Percentiles rank a stretch among this genome's conserved stretches.
Conservation (phyloP, 2,888 invertebrate genomes). For the Melanostoma scalare region DNA sequence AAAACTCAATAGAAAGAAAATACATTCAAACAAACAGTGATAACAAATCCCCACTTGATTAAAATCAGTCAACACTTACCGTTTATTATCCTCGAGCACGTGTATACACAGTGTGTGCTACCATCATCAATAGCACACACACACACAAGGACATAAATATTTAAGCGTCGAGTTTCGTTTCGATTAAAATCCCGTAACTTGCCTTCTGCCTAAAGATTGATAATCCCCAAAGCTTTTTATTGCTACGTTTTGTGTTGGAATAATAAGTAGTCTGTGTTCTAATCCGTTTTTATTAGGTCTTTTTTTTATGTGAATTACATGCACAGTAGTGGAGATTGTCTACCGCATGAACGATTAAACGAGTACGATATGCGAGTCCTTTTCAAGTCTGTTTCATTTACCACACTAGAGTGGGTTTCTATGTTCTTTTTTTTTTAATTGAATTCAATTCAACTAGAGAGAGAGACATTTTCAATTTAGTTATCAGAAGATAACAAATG, state of each 20-base stretch:
- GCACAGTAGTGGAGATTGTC: conserved; percentile 44
- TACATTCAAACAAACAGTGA: too few relatives aligned
- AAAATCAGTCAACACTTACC: conserved; percentile 57
- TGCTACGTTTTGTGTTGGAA: conserved; percentile 59
- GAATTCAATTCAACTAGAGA: background rate
- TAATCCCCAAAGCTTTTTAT: conserved; percentile 66
- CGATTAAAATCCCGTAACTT: conserved; percentile 66
- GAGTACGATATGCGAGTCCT: conserved; percentile 1
- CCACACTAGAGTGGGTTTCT: background rate
- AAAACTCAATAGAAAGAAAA: too few relatives aligned
- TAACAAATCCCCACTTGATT: conserved; percentile 33
- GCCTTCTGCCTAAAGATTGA: conserved; percentile 68
- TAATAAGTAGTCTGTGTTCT: conserved; percentile 66
- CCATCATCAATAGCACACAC: background rate
- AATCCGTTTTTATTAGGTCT: conserved; percentile 68
- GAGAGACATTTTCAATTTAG: background rate
- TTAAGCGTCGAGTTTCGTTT: conserved; percentile 55
- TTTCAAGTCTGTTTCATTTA: background rate
- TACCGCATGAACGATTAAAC: conserved; percentile 63
- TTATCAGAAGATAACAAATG: background rate
- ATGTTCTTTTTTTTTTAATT: background rate
- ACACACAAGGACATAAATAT: conserved; percentile 35
- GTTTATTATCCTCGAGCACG: conserved; percentile 36
- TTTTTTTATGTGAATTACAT: conserved; percentile 69
- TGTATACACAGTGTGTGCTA: conserved; percentile 5